Conservation (phyloP, 1,140 invertebrate genomes). For the Venustaconcha ellipsiformis region DNA sequence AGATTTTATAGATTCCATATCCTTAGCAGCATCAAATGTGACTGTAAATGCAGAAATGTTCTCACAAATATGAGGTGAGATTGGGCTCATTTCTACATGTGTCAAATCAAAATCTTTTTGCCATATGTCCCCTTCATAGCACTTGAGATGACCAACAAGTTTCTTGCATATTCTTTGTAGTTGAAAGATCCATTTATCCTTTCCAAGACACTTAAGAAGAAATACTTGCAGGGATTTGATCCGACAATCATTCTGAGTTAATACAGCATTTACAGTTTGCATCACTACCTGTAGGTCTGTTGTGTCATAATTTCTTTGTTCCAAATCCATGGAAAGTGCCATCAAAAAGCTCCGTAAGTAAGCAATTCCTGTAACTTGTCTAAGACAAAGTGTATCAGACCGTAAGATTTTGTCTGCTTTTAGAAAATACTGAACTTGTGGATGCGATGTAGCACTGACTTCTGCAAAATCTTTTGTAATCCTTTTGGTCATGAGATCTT, state of each 20-base stretch:
- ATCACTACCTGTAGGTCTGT: not conserved
- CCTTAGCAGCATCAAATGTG: not conserved
- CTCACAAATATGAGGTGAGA: not conserved
- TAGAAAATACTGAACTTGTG: too few species aligned
- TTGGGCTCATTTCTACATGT: slow-evolving; percentile 4
- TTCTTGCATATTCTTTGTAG: slow-evolving; percentile 2
- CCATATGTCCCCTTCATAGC: slow-evolving; percentile 3
- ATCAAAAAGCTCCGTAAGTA: not conserved
- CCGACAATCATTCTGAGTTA: not conserved
- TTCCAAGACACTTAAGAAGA: slow-evolving; percentile 10
- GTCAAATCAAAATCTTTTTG: not conserved
- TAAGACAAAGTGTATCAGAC: not conserved
- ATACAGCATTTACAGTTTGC: not conserved
- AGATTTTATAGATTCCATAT: not conserved
- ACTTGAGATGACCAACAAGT: not conserved
- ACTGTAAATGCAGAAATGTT: not conserved
- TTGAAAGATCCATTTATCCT: not conserved
- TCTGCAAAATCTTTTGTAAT: too few species aligned
- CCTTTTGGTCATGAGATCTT: too few species aligned
- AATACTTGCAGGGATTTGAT: not conserved
- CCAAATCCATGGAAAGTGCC: not conserved
- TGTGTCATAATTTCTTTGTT: not conserved
- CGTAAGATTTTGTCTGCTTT: too few species aligned
- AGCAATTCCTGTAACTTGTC: slow-evolving; percentile 10
- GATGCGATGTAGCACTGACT: too few species aligned